A percentile compares a stretch with the other conserved stretches of the same genome.
Conservation (phyloP, 2,888 invertebrate genomes). For the Drosophila cognata region DNA sequence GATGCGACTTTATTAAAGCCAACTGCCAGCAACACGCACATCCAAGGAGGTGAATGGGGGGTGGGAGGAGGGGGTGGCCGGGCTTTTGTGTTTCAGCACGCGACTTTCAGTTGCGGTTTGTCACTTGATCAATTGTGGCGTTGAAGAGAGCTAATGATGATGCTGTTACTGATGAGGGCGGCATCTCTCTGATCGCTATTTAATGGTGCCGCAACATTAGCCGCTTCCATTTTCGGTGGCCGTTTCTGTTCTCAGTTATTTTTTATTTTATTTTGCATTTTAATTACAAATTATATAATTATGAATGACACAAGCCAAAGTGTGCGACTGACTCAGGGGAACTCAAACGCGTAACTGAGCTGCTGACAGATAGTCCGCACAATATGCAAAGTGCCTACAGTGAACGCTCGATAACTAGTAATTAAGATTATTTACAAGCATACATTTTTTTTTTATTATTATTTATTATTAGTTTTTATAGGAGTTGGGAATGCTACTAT, state of each 20-base stretch:
- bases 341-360: conserved; percentile 24
- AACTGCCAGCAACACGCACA: conserved; percentile 62
- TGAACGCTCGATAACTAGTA: neutral
- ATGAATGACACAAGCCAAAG: conserved; percentile 7
- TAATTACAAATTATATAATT: conserved; percentile 15
- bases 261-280: neutral
- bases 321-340: conserved; percentile 27
- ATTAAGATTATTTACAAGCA: too few species aligned
- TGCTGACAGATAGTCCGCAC: conserved; percentile 11
- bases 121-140: conserved; percentile 65
- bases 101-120: conserved; percentile 55
- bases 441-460: neutral
- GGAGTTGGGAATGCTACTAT: neutral
- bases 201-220: conserved; percentile 20
- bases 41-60: neutral
- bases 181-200: conserved; percentile 34
- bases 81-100: conserved; percentile 47
- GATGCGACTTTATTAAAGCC: conserved; percentile 79
- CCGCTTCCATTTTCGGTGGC: conserved; percentile 5
- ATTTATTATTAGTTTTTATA: neutral
- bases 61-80: neutral
- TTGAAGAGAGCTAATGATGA: neutral
- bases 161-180: conserved; percentile 5
- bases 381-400: conserved; percentile 12
- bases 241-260: neutral